phyloP scores from a whole-genome alignment of 2,797 vertebrate species.

The Cyclura pinguis region DNA sequence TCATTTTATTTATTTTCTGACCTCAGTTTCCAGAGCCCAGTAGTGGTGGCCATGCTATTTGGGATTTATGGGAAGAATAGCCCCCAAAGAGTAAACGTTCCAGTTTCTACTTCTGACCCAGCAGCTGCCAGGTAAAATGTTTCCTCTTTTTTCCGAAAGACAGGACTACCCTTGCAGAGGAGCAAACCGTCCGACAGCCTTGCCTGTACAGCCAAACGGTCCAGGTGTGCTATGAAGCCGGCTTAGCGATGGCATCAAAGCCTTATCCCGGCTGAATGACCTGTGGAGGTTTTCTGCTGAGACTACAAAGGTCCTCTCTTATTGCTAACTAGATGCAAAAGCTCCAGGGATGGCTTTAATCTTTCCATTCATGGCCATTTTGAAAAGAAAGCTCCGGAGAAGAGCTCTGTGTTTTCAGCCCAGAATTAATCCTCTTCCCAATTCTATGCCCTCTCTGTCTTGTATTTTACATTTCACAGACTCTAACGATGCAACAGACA shows the following conservation, averaged over 20 bases:
- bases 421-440: neutral
- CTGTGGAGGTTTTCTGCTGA: too few relatives aligned
- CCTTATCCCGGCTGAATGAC: neutral
- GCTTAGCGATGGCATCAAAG: slow-evolving; percentile 1
- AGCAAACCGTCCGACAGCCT: too few relatives aligned
- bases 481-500: neutral
- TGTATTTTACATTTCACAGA: neutral
- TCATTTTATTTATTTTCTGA: too few relatives aligned
- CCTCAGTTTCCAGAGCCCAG: too few relatives aligned
- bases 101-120: neutral
- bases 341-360: neutral
- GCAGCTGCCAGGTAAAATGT: neutral
- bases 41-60: too few relatives aligned
- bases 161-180: neutral
- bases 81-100: too few relatives aligned
- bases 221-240: neutral
- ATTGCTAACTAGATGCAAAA: neutral
- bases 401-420: neutral
- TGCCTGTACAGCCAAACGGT: too few relatives aligned
- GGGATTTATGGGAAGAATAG: too few relatives aligned
- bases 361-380: neutral
- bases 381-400: neutral
- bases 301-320: slow-evolving; percentile 9
- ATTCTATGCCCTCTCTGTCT: too few relatives aligned
- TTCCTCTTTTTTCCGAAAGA: neutral